phyloP scores from a whole-genome alignment of 1,140 invertebrate species.

The Drosophila nebulosa region DNA sequence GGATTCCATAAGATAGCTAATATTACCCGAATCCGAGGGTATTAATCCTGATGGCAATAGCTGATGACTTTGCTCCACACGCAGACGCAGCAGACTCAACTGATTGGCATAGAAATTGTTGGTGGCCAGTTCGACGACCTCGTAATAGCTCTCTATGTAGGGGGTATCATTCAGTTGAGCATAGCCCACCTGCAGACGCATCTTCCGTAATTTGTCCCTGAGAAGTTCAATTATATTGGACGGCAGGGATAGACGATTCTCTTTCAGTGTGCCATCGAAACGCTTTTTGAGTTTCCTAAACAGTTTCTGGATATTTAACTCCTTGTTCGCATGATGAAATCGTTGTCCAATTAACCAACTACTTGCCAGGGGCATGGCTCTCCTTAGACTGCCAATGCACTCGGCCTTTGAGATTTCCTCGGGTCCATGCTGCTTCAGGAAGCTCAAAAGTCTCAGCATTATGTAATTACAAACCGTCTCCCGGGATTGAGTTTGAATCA shows the following conservation, averaged over 20 bases:
- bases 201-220: constrained; percentile 49
- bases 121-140: constrained; percentile 38
- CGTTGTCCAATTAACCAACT: constrained; percentile 65
- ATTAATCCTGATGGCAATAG: constrained; percentile 19
- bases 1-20: constrained; percentile 46
- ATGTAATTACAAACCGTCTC: constrained; percentile 71
- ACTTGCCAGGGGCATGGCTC: constrained; percentile 68
- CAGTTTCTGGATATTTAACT: constrained; percentile 26
- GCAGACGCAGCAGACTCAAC: constrained; percentile 49
- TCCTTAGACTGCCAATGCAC: constrained; percentile 64
- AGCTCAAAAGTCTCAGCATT: constrained; percentile 65
- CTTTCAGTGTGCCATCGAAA: constrained; percentile 49
- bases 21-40: constrained; percentile 13
- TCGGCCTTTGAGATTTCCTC: constrained; percentile 63
- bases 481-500: constrained; percentile 39
- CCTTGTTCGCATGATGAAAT: constrained; percentile 38
- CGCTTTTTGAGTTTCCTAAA: constrained; percentile 45
- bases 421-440: constrained; percentile 64
- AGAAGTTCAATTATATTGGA: constrained; percentile 51
- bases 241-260: constrained; percentile 61
- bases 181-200: constrained; percentile 63
- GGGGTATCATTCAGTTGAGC: constrained; percentile 41
- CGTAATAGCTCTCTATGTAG: constrained; percentile 51
- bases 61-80: constrained; percentile 53
- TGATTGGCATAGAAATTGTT: constrained; percentile 74